Evolutionary conservation across 2,113 vertebrate genomes (phyloP).

Genomic region (Cheilinus undulatus): DNA sequence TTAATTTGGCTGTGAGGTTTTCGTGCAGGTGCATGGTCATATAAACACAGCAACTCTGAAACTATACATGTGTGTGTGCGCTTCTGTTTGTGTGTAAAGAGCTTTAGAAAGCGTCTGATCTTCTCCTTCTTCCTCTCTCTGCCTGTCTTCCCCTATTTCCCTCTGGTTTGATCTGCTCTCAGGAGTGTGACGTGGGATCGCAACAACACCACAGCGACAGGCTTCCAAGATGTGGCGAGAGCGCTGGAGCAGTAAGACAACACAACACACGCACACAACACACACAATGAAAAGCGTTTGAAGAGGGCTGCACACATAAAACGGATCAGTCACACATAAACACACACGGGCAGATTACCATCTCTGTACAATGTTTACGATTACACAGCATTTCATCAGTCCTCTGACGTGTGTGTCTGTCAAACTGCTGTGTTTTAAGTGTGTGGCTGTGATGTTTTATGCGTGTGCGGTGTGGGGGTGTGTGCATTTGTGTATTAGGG

Average conservation of each 20-base stretch:
- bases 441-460: slow-evolving; percentile 15
- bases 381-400: slow-evolving; percentile 77
- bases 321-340: slow-evolving; percentile 38
- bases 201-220: slow-evolving; percentile 89
- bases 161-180: slow-evolving; percentile 47
- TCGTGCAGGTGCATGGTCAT: slow-evolving; percentile 15
- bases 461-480: slow-evolving; percentile 6
- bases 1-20: slow-evolving; percentile 5
- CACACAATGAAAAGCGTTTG: slow-evolving; percentile 22
- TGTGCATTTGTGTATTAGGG: slow-evolving; percentile 33
- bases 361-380: slow-evolving; percentile 50
- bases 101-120: slow-evolving; percentile 32
- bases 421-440: slow-evolving; percentile 5
- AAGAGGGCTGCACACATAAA: slow-evolving; percentile 38
- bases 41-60: slow-evolving; percentile 14
- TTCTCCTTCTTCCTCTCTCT: slow-evolving; percentile 15
- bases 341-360: slow-evolving; percentile 46
- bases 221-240: slow-evolving; percentile 92
- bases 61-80: not conserved
- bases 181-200: slow-evolving; percentile 94
- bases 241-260: slow-evolving; percentile 91
- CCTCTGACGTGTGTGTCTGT: slow-evolving; percentile 47
- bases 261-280: slow-evolving; percentile 27
- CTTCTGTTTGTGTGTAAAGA: not conserved
- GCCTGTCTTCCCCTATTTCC: slow-evolving; percentile 38